phyloP scores from a whole-genome alignment of 2,888 invertebrate species.

The Pandemis heparana region DNA sequence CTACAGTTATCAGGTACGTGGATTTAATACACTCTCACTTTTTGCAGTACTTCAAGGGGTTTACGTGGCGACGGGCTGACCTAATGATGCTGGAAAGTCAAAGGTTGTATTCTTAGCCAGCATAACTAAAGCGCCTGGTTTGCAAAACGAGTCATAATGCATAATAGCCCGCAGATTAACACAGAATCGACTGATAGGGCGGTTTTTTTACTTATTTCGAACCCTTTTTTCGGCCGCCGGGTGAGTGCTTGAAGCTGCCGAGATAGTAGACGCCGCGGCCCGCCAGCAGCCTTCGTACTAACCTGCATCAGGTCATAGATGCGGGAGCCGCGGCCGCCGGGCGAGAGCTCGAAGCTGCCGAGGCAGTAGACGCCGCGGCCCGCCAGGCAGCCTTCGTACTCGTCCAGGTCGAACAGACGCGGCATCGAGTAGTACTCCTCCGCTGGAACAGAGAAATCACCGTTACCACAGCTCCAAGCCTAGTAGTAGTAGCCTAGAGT shows the following conservation, averaged over 20 bases:
- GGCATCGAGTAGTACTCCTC: constrained; percentile 78
- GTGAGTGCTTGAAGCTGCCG: constrained; percentile 62
- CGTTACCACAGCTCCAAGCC: not conserved
- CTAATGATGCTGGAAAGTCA: not conserved
- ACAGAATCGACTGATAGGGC: too few relatives aligned
- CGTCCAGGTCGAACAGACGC: constrained; percentile 71
- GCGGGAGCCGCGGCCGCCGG: constrained; percentile 40
- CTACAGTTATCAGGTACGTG: constrained; percentile 2
- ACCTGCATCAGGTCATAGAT: constrained; percentile 71
- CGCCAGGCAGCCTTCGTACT: constrained; percentile 67
- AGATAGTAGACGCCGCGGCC: constrained; percentile 50
- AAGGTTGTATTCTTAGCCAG: not conserved
- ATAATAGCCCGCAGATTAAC: too few relatives aligned
- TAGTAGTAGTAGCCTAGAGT: not conserved
- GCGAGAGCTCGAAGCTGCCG: constrained; percentile 72
- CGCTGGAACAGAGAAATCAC: constrained; percentile 55
- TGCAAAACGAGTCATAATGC: too few relatives aligned
- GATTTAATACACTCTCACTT: constrained; percentile 10
- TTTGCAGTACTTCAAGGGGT: not conserved
- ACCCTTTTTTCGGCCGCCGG: constrained; percentile 38
- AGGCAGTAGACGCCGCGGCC: constrained; percentile 70
- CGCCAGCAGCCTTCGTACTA: constrained; percentile 65
- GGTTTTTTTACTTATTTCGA: too few relatives aligned
- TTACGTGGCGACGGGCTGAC: not conserved
- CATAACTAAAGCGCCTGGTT: not conserved